Evolutionary conservation across 2,888 invertebrate species (phyloP), one percentile per base, ranked within the genome.

Genomic region (Thereva nobilitata): DNA sequence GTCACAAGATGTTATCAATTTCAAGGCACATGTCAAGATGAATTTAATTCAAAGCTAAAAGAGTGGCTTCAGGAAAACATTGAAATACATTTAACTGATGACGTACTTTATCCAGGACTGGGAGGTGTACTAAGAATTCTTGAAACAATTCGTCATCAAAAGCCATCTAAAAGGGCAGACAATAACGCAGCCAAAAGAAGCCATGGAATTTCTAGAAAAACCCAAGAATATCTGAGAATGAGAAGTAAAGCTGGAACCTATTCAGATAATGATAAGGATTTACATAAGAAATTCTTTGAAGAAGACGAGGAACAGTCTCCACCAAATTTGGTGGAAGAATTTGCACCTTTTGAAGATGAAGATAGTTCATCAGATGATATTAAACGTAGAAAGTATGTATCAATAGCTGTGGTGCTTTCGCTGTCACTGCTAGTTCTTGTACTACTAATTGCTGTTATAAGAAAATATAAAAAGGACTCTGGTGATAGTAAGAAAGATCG

Each of bases 81-180:
- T 1, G 72, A 76, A 41, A 55, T 72, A 49, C 79, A 79, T 72
- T 73, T 80, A 35, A 69, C 70, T 2, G 80, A 80, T 70, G 77
- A 78, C 1, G 55, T 73, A 23, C 76, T 80, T 55, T 81, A 81
- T 73, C 81, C 81, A 0, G 80, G 80, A 0, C 68, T 81, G 3
- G 81, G 80, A 0, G 79, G 76, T 1, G 68, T 78, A 0, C 64
- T 81, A 9, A 73, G 78, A 67, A 72, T 81, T 50, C 68, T 74
- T 5, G 76, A 78, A 68, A 72, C 74, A 9, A 55, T 77, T 23
- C 74, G 10, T 9, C 40, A 45, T 42, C 10, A 49, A 35, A 65
- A 65, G 34, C 23, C 23, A 23, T 23, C 23, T 23, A 23, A 23
- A 23, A 23, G 23, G 23, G 23, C 23, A 23, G 23, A 23, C 1